Conservation (phyloP, 2,113 vertebrate species). For the Mesitornis unicolor region DNA sequence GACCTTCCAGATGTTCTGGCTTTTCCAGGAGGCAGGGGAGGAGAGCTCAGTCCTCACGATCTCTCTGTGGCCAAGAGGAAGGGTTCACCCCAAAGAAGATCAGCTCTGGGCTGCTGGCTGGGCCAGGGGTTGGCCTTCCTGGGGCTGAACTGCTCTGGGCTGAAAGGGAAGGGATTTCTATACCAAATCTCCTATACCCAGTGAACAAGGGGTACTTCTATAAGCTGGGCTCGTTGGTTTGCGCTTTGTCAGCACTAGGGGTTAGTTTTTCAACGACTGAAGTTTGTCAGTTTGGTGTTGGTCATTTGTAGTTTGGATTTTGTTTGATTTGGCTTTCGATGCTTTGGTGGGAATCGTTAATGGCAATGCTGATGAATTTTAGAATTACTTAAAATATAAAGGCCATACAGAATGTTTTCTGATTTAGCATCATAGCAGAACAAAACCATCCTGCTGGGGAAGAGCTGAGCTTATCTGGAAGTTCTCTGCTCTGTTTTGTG, state of each 20-base stretch:
- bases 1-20: background rate
- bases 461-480: background rate
- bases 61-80: background rate
- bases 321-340: background rate
- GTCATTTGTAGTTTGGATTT: background rate
- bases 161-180: background rate
- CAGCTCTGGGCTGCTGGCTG: background rate
- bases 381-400: background rate
- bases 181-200: background rate
- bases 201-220: background rate
- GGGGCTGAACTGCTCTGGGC: background rate
- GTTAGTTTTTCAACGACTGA: background rate
- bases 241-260: background rate
- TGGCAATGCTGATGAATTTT: background rate
- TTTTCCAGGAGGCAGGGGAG: background rate
- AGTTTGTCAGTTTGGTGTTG: background rate
- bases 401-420: background rate
- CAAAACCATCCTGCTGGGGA: background rate
- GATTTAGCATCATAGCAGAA: background rate
- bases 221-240: background rate
- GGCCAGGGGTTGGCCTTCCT: background rate
- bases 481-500: background rate
- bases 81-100: background rate
- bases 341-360: background rate
- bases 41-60: background rate